Conservation (phyloP, 92 coral and sea anemone genomes). For the Diadumene lineata region DNA sequence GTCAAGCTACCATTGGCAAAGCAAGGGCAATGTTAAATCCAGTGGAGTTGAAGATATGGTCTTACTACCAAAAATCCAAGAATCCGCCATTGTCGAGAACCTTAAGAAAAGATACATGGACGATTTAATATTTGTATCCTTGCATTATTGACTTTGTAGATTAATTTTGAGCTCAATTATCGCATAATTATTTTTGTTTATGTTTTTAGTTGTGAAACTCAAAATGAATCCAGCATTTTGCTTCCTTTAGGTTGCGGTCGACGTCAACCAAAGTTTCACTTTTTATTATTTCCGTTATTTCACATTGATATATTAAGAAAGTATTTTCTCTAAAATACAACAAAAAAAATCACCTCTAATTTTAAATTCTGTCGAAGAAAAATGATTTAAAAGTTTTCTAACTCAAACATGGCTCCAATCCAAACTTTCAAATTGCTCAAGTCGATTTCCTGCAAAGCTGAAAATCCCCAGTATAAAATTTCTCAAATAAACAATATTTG, state of each 20-base stretch:
- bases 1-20: slow-evolving; percentile 95
- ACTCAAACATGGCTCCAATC: too few relatives aligned
- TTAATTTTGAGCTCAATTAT: background rate
- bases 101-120: slow-evolving; percentile 96
- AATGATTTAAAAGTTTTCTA: too few relatives aligned
- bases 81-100: slow-evolving; percentile 95
- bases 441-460: background rate
- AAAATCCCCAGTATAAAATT: background rate
- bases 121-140: slow-evolving; percentile 99
- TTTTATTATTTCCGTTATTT: slow-evolving; percentile 4
- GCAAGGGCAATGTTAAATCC: slow-evolving; percentile 94
- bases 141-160: background rate
- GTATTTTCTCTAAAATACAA: background rate
- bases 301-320: background rate
- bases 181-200: background rate
- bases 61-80: slow-evolving; percentile 95
- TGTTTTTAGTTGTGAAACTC: background rate
- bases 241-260: background rate
- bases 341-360: background rate
- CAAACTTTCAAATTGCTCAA: background rate
- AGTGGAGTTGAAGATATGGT: slow-evolving; percentile 99
- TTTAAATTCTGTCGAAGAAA: background rate
- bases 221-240: too few relatives aligned
- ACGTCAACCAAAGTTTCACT: background rate
- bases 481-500: background rate